Conservation (phyloP, 2,888 invertebrate species). For the Aquatica leii region DNA sequence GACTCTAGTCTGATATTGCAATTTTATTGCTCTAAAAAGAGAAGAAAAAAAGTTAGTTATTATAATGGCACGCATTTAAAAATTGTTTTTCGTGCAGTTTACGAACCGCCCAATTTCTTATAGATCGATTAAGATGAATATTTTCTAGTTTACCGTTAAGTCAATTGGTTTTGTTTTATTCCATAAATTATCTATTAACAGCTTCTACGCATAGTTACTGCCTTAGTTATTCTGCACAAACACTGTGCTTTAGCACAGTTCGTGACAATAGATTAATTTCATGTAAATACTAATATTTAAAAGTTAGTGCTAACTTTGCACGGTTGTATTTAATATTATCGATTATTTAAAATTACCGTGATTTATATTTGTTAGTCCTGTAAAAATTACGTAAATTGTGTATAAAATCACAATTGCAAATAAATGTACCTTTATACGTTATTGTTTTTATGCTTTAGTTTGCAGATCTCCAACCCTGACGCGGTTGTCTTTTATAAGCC, state of each 20-base stretch:
- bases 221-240: slow-evolving; percentile 47
- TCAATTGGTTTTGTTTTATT: slow-evolving; percentile 1
- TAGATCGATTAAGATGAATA: neutral
- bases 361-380: slow-evolving; percentile 43
- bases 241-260: slow-evolving; percentile 48
- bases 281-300: slow-evolving; percentile 54
- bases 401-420: slow-evolving; percentile 51
- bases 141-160: slow-evolving; percentile 2
- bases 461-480: no score
- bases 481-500: no score
- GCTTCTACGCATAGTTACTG: slow-evolving; percentile 42
- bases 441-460: neutral
- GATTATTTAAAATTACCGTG: slow-evolving; percentile 31
- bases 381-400: slow-evolving; percentile 51
- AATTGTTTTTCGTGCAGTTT: slow-evolving; percentile 3
- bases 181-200: slow-evolving; percentile 20
- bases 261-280: slow-evolving; percentile 54
- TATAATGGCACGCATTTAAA: slow-evolving; percentile 16
- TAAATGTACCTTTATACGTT: slow-evolving; percentile 54
- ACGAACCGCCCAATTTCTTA: slow-evolving; percentile 2
- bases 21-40: slow-evolving; percentile 42
- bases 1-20: slow-evolving; percentile 54
- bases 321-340: slow-evolving; percentile 32
- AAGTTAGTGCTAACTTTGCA: slow-evolving; percentile 49
- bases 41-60: slow-evolving; percentile 17